A percentile compares a stretch with the other conserved stretches of the same genome.
These are phyloP conservation scores for Eulemur albifrons DNA, from an alignment of 2,797 vertebrate genomes.

Conservation along the genomic window DNA sequence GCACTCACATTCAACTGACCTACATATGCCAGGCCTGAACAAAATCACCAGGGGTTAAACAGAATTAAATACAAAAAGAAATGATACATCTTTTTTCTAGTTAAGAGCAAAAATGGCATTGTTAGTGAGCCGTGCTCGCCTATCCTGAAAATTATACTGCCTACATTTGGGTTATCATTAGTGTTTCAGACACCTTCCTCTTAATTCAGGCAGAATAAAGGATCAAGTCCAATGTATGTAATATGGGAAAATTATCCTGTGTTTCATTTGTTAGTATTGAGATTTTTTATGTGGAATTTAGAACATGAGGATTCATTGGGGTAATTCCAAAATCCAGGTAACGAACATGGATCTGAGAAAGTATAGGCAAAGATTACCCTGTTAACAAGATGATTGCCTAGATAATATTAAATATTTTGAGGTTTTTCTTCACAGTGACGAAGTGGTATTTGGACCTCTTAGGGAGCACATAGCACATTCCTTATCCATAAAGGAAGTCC, in stretches of 20 bases:
- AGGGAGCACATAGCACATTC: background rate
- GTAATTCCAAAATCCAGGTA: background rate
- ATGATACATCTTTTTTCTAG: background rate
- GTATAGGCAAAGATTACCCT: background rate
- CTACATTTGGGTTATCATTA: background rate
- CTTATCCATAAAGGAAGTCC: background rate
- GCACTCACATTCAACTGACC: background rate
- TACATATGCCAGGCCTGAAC: background rate
- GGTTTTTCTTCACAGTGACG: conserved; percentile 28
- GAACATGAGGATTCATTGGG: background rate
- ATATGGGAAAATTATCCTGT: background rate
- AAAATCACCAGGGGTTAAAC: background rate
- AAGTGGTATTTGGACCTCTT: background rate
- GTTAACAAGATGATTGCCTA: background rate
- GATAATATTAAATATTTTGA: background rate
- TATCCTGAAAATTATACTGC: background rate
- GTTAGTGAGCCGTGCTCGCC: background rate
- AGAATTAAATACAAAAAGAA: background rate
- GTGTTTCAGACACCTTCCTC: background rate
- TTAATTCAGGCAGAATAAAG: background rate
- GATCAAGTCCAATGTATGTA: background rate
- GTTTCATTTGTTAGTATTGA: background rate
- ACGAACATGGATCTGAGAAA: background rate
- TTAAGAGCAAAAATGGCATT: background rate
- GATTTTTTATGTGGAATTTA: background rate